Conservation (phyloP, 2,797 vertebrate species). For the Ataeniobius toweri region DNA sequence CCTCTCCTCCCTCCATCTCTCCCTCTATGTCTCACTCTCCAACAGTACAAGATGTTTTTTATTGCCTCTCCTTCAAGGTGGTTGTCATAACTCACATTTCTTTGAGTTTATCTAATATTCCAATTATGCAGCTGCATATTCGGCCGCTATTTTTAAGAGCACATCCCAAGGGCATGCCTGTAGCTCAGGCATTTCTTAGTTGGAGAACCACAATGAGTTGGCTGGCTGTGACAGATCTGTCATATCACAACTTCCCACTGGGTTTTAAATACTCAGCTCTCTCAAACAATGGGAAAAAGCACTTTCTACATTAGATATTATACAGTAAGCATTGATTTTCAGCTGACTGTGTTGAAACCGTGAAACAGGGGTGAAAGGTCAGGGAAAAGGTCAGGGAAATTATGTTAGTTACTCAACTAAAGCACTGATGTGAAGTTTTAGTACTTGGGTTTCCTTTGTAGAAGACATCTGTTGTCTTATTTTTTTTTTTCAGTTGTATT, state of each 20-base stretch:
- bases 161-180: constrained; percentile 55
- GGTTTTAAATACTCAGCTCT: constrained; percentile 24
- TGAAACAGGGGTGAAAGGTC: not conserved
- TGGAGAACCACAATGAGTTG: not conserved
- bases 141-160: constrained; percentile 49
- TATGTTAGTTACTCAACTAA: not conserved
- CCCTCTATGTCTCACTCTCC: constrained; percentile 38
- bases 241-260: constrained; percentile 15
- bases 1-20: constrained; percentile 14
- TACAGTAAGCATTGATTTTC: constrained; percentile 3
- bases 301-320: constrained; percentile 23
- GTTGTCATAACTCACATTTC: constrained; percentile 70
- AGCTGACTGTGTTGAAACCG: constrained; percentile 9
- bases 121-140: constrained; percentile 68
- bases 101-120: constrained; percentile 70
- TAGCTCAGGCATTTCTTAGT: constrained; percentile 26
- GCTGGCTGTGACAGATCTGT: constrained; percentile 25
- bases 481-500: not conserved
- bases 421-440: not conserved
- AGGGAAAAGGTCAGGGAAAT: not conserved
- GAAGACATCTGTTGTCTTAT: not conserved
- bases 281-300: constrained; percentile 25
- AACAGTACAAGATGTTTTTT: constrained; percentile 25
- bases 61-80: constrained; percentile 65
- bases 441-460: not conserved